Base-by-base conservation (phyloP, 1,140 invertebrate genomes). In the Papilio helenus region DNA sequence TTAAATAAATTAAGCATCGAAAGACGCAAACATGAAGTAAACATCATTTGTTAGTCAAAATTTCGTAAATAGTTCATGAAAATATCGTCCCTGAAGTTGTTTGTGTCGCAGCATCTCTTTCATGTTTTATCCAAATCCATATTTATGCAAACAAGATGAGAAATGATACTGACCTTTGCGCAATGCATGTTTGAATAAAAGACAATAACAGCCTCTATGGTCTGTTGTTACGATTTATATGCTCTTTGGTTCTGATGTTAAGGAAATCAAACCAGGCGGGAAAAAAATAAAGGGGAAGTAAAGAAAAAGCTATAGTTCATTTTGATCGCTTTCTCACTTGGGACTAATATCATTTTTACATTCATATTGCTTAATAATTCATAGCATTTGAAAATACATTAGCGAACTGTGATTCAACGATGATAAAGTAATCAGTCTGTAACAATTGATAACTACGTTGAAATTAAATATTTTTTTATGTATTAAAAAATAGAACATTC, bases 121-220 rank as follows among this genome's bases (percentile, higher is more conserved):
- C 61, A 68, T 68, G 61, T 68, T 68, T 68, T 68, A 68, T 18
- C 16, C 61, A 68, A 34, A 68, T 68, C 23, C 26, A 68, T 68
- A 68, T 68, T 68, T 29, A 29, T 16, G 61, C 18, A 68, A 68
- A 65, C 61, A 29, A 65, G 61, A 26, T 16, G 61, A 16, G 55
- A 61, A 61, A 29, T 14, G 12, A 14, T 29, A 65, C 61, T 65
- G 61, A 12, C 26, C 3, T 16, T 65, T 65, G 10, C 18, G 5
- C 0, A n/a, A 55, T n/a, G 18, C 51, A 55, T n/a, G 8, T 7
- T 8, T 55, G n/a, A 18, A n/a, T 8, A 55, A 55, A 51, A 14
- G 16, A 7, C 1, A 16, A 16, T 49, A 65, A 65, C 20, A 61
- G 18, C 18, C n/a, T 26, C 3, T 65, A 65, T 65, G 3, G 10